Percentiles rank a stretch among this genome's conserved stretches.
phyloP scores from a whole-genome alignment of 2,888 invertebrate species.

The Slavum lentiscoides region DNA sequence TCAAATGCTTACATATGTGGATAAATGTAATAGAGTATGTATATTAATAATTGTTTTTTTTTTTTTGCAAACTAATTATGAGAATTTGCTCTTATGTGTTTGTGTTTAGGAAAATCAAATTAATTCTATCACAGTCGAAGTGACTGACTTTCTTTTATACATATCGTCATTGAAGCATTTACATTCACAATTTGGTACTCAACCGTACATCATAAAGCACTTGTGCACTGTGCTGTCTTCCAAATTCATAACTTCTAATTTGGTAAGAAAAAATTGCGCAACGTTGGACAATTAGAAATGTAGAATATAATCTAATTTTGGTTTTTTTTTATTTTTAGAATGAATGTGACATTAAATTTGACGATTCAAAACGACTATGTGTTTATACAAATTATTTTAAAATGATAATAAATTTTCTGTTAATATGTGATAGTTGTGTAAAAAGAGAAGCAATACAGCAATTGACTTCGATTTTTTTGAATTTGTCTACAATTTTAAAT shows the following conservation, averaged over 20 bases:
- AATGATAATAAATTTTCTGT: constrained; percentile 36
- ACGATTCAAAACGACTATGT: constrained; percentile 26
- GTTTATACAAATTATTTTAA: constrained; percentile 42
- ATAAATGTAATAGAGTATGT: constrained; percentile 30
- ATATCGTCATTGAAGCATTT: constrained; percentile 34
- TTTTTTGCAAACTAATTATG: neutral
- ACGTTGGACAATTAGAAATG: neutral
- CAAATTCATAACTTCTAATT: constrained; percentile 18
- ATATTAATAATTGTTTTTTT: neutral
- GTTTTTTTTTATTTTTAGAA: constrained; percentile 15
- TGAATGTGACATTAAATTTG: constrained; percentile 25
- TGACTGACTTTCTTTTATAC: constrained; percentile 38
- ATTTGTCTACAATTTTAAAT: constrained; percentile 41
- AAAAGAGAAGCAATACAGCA: constrained; percentile 44
- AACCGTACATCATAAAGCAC: constrained; percentile 35
- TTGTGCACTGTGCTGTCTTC: constrained; percentile 22
- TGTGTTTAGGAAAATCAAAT: constrained; percentile 43
- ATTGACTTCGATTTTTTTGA: constrained; percentile 35
- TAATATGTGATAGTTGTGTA: constrained; percentile 31
- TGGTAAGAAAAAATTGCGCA: neutral
- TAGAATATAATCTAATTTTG: neutral
- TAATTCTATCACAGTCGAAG: constrained; percentile 41
- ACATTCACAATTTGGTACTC: constrained; percentile 43
- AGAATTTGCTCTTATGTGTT: neutral
- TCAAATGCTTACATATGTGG: constrained; percentile 33